Evolutionary conservation across 2,888 invertebrate species (phyloP).

Genomic region (Trissoscelio sp.): DNA sequence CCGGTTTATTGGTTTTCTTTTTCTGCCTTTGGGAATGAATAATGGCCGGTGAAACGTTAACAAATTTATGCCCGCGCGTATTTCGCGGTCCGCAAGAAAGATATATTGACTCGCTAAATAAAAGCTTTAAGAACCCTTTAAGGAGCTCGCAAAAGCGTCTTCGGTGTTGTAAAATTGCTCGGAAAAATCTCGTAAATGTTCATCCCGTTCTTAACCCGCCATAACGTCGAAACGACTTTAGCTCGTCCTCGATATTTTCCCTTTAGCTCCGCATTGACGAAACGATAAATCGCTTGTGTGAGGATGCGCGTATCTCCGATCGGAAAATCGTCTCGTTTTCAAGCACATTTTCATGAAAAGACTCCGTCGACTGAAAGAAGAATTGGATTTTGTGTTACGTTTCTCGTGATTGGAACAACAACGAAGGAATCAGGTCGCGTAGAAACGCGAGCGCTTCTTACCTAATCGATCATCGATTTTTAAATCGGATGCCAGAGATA

Average conservation of each 20-base stretch:
- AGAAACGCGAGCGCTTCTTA: conserved; percentile 48
- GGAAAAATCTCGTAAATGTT: conserved; percentile 69
- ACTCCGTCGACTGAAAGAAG: conserved; percentile 51
- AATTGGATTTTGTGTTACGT: conserved; percentile 61
- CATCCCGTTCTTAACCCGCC: conserved; percentile 56
- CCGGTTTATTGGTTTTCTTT: conserved; percentile 51
- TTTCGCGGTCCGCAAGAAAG: conserved; percentile 46
- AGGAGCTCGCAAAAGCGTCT: conserved; percentile 61
- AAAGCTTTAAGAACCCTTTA: conserved; percentile 61
- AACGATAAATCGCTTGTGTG: conserved; percentile 64
- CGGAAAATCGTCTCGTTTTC: conserved; percentile 65
- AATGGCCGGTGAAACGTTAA: conserved; percentile 51
- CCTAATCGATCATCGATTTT: conserved; percentile 66
- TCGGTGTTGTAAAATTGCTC: conserved; percentile 67
- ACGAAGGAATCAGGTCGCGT: conserved; percentile 51
- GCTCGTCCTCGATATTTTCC: conserved; percentile 66
- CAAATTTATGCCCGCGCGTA: conserved; percentile 60
- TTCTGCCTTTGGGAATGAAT: conserved; percentile 43
- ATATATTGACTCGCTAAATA: conserved; percentile 64
- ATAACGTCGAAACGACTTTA: conserved; percentile 68
- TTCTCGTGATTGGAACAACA: conserved; percentile 60
- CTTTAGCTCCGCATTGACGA: conserved; percentile 60
- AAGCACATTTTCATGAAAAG: conserved; percentile 66
- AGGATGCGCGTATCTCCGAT: conserved; percentile 56
- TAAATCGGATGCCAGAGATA: conserved; percentile 46